Evolutionary conservation across 2,888 invertebrate species (phyloP).

Genomic region (Barypeithes pellucidus): DNA sequence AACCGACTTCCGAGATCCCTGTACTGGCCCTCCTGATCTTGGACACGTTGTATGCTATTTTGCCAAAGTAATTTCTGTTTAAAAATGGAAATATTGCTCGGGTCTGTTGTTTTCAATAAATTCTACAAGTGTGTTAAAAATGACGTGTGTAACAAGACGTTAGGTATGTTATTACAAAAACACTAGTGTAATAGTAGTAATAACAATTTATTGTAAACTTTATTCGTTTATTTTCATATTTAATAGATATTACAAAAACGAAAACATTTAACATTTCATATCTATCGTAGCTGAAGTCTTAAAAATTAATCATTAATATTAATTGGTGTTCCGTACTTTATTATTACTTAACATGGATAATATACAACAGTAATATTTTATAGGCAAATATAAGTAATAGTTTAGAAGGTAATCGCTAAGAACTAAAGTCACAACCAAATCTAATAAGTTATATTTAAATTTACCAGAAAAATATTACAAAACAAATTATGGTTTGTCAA

Average conservation of each 20-base stretch:
- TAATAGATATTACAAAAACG: conserved; percentile 61
- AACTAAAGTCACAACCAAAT: conserved; percentile 29
- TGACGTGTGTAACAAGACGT: background rate
- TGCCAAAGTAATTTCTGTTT: too few relatives aligned
- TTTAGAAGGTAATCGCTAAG: conserved; percentile 11
- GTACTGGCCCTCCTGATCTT: too few relatives aligned
- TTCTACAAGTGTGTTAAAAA: background rate
- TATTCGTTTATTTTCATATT: conserved; percentile 61
- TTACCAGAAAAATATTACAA: conserved; percentile 17
- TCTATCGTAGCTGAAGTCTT: conserved; percentile 67
- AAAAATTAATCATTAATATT: conserved; percentile 60
- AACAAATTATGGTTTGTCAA: conserved; percentile 1
- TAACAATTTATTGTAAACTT: conserved; percentile 65
- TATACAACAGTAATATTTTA: conserved; percentile 45
- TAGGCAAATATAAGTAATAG: conserved; percentile 32
- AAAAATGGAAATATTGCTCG: too few relatives aligned
- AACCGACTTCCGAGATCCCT: too few relatives aligned
- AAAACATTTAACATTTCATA: conserved; percentile 67
- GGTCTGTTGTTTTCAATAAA: too few relatives aligned
- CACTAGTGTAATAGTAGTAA: conserved; percentile 26
- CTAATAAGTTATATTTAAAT: conserved; percentile 3
- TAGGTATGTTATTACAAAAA: conserved; percentile 14
- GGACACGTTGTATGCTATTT: too few relatives aligned
- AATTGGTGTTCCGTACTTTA: conserved; percentile 72
- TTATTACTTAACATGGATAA: conserved; percentile 68